Evolutionary conservation across 2,113 vertebrate genomes (phyloP).

Genomic region (Sinosuthora webbiana): DNA sequence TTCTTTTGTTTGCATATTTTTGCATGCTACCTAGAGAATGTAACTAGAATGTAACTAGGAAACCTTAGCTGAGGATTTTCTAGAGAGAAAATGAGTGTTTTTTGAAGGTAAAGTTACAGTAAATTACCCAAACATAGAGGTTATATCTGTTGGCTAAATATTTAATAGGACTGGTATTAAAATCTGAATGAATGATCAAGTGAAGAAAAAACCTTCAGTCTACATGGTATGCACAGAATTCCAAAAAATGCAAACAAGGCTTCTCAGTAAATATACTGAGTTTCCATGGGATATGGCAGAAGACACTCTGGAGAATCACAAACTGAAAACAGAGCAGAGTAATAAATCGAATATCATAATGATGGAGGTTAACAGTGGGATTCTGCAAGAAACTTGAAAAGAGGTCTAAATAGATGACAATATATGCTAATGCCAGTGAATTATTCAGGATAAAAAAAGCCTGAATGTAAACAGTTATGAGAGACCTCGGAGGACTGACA

Average conservation of each 20-base stretch:
- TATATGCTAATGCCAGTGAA: background rate
- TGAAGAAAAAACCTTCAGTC: background rate
- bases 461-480: background rate
- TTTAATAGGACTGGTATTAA: background rate
- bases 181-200: background rate
- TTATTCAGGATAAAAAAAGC: background rate
- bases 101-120: background rate
- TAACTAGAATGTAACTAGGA: background rate
- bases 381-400: background rate
- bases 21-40: background rate
- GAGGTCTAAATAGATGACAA: background rate
- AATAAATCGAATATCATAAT: background rate
- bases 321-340: background rate
- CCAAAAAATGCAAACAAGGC: background rate
- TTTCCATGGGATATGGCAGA: background rate
- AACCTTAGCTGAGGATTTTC: background rate
- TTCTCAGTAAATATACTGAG: background rate
- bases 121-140: background rate
- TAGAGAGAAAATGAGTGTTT: background rate
- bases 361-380: background rate
- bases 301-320: background rate
- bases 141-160: background rate
- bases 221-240: background rate
- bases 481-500: background rate
- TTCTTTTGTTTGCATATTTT: background rate